Conservation (phyloP, 2,797 vertebrate genomes). For the Melanotaenia nigrans region DNA sequence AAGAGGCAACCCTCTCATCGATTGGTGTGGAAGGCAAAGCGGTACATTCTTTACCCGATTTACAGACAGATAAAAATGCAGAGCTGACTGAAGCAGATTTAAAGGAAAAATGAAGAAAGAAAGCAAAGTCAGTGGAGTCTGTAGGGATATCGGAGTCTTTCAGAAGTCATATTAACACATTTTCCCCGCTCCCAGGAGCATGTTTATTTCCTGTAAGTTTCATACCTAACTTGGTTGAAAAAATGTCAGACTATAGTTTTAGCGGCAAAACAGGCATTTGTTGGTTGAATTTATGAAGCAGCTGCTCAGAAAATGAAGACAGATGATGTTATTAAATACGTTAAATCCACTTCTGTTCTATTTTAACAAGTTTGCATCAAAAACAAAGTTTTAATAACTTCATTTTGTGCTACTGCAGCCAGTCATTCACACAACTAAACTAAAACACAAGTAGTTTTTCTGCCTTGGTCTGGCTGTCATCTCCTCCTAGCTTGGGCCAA, state of each 20-base stretch:
- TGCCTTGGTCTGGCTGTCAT: background rate
- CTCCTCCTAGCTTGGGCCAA: background rate
- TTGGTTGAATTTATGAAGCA: background rate
- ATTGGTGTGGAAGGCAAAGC: constrained; percentile 25
- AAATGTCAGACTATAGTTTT: no score
- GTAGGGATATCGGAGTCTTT: constrained; percentile 31
- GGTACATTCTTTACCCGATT: constrained; percentile 12
- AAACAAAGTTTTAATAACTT: background rate
- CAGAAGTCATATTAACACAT: constrained; percentile 5
- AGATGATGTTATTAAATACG: background rate
- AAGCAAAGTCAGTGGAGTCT: constrained; percentile 11
- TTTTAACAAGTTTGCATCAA: background rate
- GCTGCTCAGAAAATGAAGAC: background rate
- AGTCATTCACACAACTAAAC: background rate
- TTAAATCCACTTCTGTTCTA: no score
- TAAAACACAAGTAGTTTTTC: background rate
- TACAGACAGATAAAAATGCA: constrained; percentile 16
- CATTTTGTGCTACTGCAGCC: background rate
- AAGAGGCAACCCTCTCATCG: constrained; percentile 11
- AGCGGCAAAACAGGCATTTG: no score
- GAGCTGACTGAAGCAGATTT: constrained; percentile 15
- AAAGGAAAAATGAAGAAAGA: background rate
- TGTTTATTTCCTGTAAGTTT: background rate
- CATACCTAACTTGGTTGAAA: background rate
- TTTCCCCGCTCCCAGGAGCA: background rate